These are phyloP conservation scores for Pocillopora grandis DNA, from an alignment of 92 coral and sea anemone species.

Conservation along the genomic window DNA sequence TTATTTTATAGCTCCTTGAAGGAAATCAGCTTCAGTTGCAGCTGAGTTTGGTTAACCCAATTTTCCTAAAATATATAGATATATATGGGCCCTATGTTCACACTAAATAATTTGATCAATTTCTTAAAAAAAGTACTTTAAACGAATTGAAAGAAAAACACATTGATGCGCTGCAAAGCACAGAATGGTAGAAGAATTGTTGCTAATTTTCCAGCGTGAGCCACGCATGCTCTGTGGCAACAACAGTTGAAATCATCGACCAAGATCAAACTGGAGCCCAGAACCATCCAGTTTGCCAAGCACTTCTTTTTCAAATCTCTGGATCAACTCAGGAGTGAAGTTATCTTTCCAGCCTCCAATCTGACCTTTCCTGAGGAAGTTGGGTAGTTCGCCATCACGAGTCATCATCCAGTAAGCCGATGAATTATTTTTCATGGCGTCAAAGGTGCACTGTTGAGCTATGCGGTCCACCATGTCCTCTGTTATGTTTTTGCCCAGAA, in stretches of 20 bases:
- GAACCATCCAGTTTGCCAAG: slow-evolving; percentile 43
- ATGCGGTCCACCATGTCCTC: slow-evolving; percentile 28
- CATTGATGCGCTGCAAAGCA: too few relatives aligned
- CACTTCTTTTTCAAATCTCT: slow-evolving; percentile 41
- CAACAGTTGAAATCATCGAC: background rate
- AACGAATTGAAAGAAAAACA: too few relatives aligned
- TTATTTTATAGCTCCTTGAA: too few relatives aligned
- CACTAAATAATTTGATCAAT: too few relatives aligned
- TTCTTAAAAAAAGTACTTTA: too few relatives aligned
- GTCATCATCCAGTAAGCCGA: slow-evolving; percentile 57
- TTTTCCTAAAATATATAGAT: too few relatives aligned
- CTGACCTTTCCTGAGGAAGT: slow-evolving; percentile 43
- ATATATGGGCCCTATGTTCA: too few relatives aligned
- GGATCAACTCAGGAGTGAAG: slow-evolving; percentile 48
- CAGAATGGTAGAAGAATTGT: too few relatives aligned
- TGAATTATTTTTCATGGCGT: slow-evolving; percentile 42
- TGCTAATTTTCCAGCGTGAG: too few relatives aligned
- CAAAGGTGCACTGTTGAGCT: slow-evolving; percentile 48
- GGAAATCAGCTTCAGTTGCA: too few relatives aligned
- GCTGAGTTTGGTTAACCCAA: too few relatives aligned
- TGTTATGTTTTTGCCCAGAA: slow-evolving; percentile 25
- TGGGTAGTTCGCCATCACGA: slow-evolving; percentile 31
- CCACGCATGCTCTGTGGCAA: too few relatives aligned
- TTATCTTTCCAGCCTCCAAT: slow-evolving; percentile 58
- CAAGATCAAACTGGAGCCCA: slow-evolving; percentile 45